A percentile compares a stretch with the other conserved stretches of the same genome.
phyloP scores from a whole-genome alignment of 92 coral and sea anemone genomes.

The Galaxea fascicularis region DNA sequence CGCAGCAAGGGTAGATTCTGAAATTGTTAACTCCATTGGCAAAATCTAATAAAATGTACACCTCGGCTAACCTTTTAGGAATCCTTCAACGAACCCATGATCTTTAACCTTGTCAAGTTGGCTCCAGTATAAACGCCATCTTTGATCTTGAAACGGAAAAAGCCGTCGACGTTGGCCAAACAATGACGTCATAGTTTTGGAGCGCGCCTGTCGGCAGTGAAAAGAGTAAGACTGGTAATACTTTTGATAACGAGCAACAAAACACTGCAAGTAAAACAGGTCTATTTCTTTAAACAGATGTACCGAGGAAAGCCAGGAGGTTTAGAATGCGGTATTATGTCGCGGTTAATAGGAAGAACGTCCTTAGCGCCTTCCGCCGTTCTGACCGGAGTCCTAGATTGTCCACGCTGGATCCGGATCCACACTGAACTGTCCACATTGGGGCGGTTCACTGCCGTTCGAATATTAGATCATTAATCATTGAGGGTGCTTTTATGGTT shows the following conservation, averaged over 20 bases:
- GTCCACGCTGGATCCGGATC: too few species aligned
- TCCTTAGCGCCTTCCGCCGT: too few species aligned
- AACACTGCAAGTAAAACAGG: constrained; percentile 33
- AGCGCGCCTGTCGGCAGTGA: constrained; percentile 14
- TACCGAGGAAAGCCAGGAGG: not conserved
- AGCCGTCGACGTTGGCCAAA: not conserved
- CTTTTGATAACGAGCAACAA: constrained; percentile 33
- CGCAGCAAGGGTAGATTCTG: constrained; percentile 12
- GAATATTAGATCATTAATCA: too few species aligned
- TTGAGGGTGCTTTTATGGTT: too few species aligned
- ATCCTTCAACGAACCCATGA: not conserved
- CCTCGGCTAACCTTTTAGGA: constrained; percentile 31
- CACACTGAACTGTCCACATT: too few species aligned
- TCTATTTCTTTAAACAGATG: constrained; percentile 4
- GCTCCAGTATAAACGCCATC: constrained; percentile 44
- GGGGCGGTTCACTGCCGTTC: too few species aligned
- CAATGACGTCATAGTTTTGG: constrained; percentile 58
- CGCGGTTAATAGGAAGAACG: too few species aligned
- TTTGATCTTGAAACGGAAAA: constrained; percentile 33
- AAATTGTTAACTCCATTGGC: not conserved
- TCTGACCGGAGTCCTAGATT: too few species aligned
- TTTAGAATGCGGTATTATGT: too few species aligned
- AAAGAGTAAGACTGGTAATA: constrained; percentile 32
- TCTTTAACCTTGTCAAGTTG: constrained; percentile 29
- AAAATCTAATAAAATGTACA: not conserved